Conservation (phyloP, 2,113 vertebrate genomes). For the Indicator maculatus region DNA sequence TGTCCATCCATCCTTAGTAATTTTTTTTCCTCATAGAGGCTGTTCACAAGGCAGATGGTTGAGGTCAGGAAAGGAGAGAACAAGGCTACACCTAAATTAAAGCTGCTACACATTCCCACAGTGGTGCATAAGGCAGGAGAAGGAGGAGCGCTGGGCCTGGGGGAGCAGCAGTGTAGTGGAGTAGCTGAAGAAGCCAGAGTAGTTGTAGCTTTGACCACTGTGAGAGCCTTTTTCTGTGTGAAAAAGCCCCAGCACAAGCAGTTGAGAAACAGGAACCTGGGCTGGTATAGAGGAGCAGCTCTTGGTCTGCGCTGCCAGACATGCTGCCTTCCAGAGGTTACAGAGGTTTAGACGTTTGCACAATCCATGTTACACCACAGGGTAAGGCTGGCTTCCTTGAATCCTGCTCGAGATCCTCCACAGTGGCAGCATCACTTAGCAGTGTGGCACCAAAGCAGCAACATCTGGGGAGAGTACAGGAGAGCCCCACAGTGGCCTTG, state of each 20-base stretch:
- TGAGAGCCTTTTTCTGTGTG: rapidly evolving
- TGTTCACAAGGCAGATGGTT: not conserved
- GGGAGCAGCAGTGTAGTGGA: not conserved
- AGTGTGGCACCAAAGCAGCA: not conserved
- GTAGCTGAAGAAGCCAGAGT: not conserved
- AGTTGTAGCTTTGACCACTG: not conserved
- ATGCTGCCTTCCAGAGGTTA: not conserved
- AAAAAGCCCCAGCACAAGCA: not conserved
- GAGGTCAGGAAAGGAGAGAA: not conserved
- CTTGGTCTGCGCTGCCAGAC: not conserved
- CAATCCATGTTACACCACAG: not conserved
- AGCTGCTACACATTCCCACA: slow-evolving; percentile 23
- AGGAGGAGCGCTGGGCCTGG: not conserved
- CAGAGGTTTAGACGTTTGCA: slow-evolving; percentile 52
- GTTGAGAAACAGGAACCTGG: not conserved
- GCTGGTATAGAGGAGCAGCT: not conserved
- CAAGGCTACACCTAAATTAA: not conserved
- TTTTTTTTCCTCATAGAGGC: not conserved
- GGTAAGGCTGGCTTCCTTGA: not conserved
- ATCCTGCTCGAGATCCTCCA: not conserved
- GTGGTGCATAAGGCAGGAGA: not conserved
- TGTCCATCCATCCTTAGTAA: rapidly evolving
- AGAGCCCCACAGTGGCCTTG: not conserved
- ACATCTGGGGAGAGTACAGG: not conserved
- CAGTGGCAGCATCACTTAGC: not conserved